Percentiles rank a stretch among this genome's conserved stretches.
phyloP scores from a whole-genome alignment of 2,797 vertebrate genomes.

The Sciaenops ocellatus region DNA sequence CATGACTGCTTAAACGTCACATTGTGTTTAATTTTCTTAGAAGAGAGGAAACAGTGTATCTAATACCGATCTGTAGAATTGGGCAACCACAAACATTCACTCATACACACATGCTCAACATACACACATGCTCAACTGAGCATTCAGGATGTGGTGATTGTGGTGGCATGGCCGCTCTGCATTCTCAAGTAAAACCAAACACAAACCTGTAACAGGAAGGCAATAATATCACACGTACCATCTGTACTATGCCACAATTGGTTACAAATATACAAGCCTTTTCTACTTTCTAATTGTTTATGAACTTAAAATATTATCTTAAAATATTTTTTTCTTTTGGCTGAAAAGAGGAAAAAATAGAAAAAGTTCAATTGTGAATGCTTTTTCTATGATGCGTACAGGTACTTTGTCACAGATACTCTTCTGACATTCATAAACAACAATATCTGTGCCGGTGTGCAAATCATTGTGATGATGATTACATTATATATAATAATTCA shows the following conservation, averaged over 20 bases:
- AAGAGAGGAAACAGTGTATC: constrained; percentile 48
- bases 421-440: no score
- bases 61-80: constrained; percentile 32
- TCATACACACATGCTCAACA: background rate
- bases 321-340: background rate
- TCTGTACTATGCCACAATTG: no score
- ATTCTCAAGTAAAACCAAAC: constrained; percentile 31
- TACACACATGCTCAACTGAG: background rate
- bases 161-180: background rate
- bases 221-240: background rate
- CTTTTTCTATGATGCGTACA: no score
- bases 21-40: constrained; percentile 57
- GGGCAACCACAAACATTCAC: background rate
- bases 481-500: background rate
- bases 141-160: constrained; percentile 65
- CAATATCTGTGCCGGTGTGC: no score
- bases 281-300: background rate
- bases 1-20: background rate
- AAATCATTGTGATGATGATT: no score
- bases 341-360: background rate
- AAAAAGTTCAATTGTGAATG: no score
- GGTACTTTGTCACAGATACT: no score
- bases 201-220: background rate
- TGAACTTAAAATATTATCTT: background rate
- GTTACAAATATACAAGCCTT: background rate